Evolutionary conservation across 2,797 vertebrate genomes (phyloP).

Genomic region (Hyperoplus lanceolatus): DNA sequence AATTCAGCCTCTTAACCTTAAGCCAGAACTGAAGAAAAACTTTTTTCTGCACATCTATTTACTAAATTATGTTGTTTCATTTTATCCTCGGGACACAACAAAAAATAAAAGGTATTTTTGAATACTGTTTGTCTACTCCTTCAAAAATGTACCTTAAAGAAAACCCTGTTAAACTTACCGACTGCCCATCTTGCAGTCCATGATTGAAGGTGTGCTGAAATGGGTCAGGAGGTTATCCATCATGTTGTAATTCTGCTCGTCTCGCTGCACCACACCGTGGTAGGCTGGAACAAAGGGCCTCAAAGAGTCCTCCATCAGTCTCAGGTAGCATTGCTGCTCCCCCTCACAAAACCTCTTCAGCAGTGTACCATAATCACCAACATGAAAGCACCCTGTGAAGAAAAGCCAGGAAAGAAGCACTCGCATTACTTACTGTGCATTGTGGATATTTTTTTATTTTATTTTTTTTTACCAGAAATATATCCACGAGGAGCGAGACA

Average conservation of each 20-base stretch:
- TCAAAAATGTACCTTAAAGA: neutral
- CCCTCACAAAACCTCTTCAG: constrained; percentile 83
- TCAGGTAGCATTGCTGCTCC: constrained; percentile 82
- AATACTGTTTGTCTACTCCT: neutral
- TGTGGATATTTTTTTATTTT: neutral
- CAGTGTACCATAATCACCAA: constrained; percentile 80
- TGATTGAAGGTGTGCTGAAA: constrained; percentile 89
- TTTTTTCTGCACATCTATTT: neutral
- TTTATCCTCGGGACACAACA: neutral
- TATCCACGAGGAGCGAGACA: neutral
- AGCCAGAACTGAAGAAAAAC: neutral
- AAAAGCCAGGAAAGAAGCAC: neutral
- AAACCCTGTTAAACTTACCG: constrained; percentile 76
- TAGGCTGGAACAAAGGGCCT: constrained; percentile 84
- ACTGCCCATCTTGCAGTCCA: constrained; percentile 95
- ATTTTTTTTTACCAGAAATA: neutral
- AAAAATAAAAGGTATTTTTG: neutral
- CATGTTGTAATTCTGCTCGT: constrained; percentile 89
- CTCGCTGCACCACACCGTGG: constrained; percentile 85
- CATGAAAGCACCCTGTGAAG: constrained; percentile 81
- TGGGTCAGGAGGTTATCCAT: constrained; percentile 91
- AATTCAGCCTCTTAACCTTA: no score
- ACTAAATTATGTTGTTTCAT: neutral
- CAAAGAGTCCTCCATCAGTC: constrained; percentile 82
- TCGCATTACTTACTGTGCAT: neutral